phyloP scores from a whole-genome alignment of 2,888 invertebrate species.

The Oxytorus armatus region DNA sequence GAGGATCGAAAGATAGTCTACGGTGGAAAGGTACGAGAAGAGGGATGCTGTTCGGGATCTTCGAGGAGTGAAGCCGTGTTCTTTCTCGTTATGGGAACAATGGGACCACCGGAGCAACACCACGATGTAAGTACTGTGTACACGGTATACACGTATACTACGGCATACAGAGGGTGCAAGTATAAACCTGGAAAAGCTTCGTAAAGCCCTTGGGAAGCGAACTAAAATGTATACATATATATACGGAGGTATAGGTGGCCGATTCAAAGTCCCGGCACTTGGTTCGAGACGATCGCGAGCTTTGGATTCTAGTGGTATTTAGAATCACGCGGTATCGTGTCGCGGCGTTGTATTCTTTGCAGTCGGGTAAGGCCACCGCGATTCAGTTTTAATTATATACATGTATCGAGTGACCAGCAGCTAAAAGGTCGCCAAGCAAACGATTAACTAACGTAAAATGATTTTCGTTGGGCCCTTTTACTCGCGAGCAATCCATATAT shows the following conservation, averaged over 20 bases:
- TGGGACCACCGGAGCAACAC: conserved; percentile 77
- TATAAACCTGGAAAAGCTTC: conserved; percentile 45
- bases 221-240: conserved; percentile 13
- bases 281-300: background rate
- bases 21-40: conserved; percentile 56
- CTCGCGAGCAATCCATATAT: background rate
- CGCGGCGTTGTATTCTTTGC: conserved; percentile 57
- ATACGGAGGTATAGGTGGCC: background rate
- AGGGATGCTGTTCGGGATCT: conserved; percentile 62
- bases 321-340: conserved; percentile 62
- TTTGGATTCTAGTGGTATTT: conserved; percentile 62
- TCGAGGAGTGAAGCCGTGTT: conserved; percentile 72
- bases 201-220: conserved; percentile 46
- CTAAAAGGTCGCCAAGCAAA: background rate
- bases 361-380: conserved; percentile 35
- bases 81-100: conserved; percentile 77
- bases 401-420: background rate
- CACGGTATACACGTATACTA: background rate
- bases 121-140: conserved; percentile 76
- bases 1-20: conserved; percentile 28
- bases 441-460: background rate
- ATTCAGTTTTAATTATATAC: conserved; percentile 24
- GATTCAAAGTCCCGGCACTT: conserved; percentile 11
- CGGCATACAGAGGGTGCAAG: conserved; percentile 12
- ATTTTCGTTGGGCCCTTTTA: conserved; percentile 12